Percentiles rank a stretch among this genome's conserved stretches.
Conservation (phyloP, 2,797 vertebrate species). For the Serranus cabrilla region DNA sequence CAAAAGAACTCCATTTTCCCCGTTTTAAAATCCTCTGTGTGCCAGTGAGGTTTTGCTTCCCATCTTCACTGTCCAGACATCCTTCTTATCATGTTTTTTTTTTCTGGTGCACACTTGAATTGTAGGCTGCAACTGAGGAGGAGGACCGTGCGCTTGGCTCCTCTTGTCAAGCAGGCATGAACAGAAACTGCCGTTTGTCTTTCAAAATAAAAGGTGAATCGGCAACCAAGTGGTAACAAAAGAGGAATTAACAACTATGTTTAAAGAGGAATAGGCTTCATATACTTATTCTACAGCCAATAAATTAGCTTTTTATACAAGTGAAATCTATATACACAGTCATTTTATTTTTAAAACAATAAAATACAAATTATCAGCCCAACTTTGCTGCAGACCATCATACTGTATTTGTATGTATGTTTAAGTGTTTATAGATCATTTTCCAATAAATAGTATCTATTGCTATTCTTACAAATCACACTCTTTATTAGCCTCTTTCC, state of each 20-base stretch:
- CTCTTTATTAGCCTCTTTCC: neutral
- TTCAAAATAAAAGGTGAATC: conserved; percentile 73
- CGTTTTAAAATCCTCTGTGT: conserved; percentile 68
- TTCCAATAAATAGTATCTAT: neutral
- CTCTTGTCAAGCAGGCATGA: conserved; percentile 46
- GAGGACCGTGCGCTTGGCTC: conserved; percentile 50
- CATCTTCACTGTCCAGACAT: conserved; percentile 66
- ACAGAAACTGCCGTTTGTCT: conserved; percentile 9
- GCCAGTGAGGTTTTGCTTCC: conserved; percentile 52
- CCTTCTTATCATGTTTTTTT: conserved; percentile 55
- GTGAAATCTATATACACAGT: too few species aligned
- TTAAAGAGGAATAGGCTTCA: neutral
- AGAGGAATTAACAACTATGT: neutral
- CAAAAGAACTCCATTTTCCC: conserved; percentile 59
- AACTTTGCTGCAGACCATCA: neutral
- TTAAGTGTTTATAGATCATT: neutral
- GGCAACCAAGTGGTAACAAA: neutral
- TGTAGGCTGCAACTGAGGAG: conserved; percentile 66
- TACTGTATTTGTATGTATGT: neutral
- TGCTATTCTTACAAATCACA: neutral
- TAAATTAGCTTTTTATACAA: neutral
- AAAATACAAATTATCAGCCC: neutral
- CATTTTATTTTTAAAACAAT: too few species aligned
- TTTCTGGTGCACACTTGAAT: conserved; percentile 77
- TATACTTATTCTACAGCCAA: neutral